Evolutionary conservation across 2,797 vertebrate genomes (phyloP), one percentile per base, ranked within the genome.

Genomic region (Zenarchopterus dispar): DNA sequence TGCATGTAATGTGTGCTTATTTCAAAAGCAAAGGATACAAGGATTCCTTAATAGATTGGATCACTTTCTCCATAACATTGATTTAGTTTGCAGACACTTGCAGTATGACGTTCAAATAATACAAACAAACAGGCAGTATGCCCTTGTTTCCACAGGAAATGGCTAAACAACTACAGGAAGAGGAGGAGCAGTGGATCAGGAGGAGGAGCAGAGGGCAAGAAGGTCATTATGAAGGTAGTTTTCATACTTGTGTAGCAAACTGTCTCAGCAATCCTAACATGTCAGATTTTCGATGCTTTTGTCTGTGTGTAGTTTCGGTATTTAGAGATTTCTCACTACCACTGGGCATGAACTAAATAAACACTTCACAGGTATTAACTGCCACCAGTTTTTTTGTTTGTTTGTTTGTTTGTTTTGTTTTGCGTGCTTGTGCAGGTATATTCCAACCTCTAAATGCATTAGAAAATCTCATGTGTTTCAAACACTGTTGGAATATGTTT

Each of bases 81-180:
- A 24, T 28, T 66, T 15, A 23, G 10, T 16, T 58, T 16, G 53
- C 33, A 0, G 9, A 60, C 43, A 22, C 23, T 58, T 8, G 39
- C 24, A 17, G 23, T 62, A 48, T 6, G 10, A 13, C 13, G 11
- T 60, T 55, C 6, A 18, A 17, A 24, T 8, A 23, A 5, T 15
- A 13, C n/a, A 51, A 70, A 56, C 6, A 42, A 39, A 1, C 5
- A 42, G 42, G 48, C 24, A 10, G 10, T 19, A 1, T 13, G 44
- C 0, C 6, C 45, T 0, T 73, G 63, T 85, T 41, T 80, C 36
- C 16, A 48, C 85, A 95, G 94, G 93, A 94, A 93, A 89, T 94
- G 48, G 94, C 93, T 1, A 92, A 93, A 78, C 73, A 43, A 48
- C 79, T 95, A 58, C 92, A 95, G 78, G 90, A 95, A 67, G 92